Conservation (phyloP, 2,888 invertebrate species). For the Ennomos quercinarius region DNA sequence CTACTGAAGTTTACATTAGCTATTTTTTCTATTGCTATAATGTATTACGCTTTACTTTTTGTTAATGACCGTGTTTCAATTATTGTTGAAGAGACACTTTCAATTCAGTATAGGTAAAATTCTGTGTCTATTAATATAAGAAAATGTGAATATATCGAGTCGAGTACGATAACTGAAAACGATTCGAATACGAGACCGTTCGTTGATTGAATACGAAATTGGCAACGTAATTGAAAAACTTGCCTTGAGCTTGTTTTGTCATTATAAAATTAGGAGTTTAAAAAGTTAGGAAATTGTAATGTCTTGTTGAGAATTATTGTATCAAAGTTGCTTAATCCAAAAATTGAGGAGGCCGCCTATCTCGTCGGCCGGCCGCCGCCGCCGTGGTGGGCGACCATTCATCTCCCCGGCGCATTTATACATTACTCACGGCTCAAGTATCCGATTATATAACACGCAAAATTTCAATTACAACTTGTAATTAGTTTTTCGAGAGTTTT, state of each 20-base stretch:
- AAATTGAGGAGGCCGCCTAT: conserved; percentile 69
- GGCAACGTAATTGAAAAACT: conserved; percentile 40
- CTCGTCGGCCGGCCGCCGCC: conserved; percentile 61
- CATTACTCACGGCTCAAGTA: conserved; percentile 86
- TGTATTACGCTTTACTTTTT: too few relatives aligned
- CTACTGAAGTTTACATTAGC: too few relatives aligned
- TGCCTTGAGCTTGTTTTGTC: conserved; percentile 36
- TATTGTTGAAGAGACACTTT: too few relatives aligned
- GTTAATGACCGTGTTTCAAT: too few relatives aligned
- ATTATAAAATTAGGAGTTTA: conserved; percentile 46
- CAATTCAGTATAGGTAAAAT: too few relatives aligned
- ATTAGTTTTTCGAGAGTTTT: conserved; percentile 87
- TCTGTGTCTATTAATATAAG: too few relatives aligned
- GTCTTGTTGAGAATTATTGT: conserved; percentile 64
- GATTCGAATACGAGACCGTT: conserved; percentile 25
- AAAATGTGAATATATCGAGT: conserved; percentile 3
- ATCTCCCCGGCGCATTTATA: conserved; percentile 83
- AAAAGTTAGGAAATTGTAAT: conserved; percentile 55
- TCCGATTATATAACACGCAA: conserved; percentile 87
- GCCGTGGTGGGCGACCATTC: conserved; percentile 72
- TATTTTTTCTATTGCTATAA: too few relatives aligned
- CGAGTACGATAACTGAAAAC: conserved; percentile 27
- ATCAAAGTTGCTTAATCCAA: conserved; percentile 72
- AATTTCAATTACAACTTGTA: conserved; percentile 87
- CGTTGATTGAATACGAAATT: conserved; percentile 32